Evolutionary conservation across 1,140 invertebrate genomes (phyloP), one percentile per base, ranked within the genome.

Genomic region (Mizuhopecten yessoensis): DNA sequence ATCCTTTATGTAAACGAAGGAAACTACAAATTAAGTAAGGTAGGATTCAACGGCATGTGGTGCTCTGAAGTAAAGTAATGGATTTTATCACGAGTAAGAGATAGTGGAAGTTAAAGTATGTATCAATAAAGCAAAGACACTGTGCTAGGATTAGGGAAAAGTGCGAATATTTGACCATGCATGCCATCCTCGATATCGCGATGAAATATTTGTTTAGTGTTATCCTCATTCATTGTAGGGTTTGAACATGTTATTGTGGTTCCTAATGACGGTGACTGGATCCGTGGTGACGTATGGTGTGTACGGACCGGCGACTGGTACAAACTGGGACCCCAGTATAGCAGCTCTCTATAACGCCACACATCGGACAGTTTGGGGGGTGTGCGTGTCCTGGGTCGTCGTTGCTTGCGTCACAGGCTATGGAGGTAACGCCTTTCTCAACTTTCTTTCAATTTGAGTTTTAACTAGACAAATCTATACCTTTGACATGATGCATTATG

Each of bases 291-390:
- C 57, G 57, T 75, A 17, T 39, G 93, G 93, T 89, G 57, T 91
- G 10, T 88, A 90, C n/a, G 91, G 94, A 34, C 36, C 90, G 23
- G 86, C 75, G 5, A 90, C 34, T 33, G 92, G 91, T 2, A 5
- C 90, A 33, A 36, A 86, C 17, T 49, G 57, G 33, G 49, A 87
- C 23, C 75, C 75, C 11, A 89, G 88, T 7, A 45, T 87, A 0
- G 88, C 92, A 23, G 88, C 92, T 3, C 42, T 93, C 20, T 97
- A 97, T 92, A 94, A 94, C 34, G 91, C 95, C 20, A 90, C 96
- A 2, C 94, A 95, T 89, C 92, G 96, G 88, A 93, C 95, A 7
- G 90, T 95, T 17, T 97, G 97, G 96, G 94, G 95, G 3, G 90
- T 95, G 17, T 95, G 93, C 42, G 89, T 92, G 20, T 92, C 87